These are phyloP conservation scores for Shinisaurus crocodilurus DNA, from an alignment of 2,113 vertebrate genomes.

Conservation along the genomic window DNA sequence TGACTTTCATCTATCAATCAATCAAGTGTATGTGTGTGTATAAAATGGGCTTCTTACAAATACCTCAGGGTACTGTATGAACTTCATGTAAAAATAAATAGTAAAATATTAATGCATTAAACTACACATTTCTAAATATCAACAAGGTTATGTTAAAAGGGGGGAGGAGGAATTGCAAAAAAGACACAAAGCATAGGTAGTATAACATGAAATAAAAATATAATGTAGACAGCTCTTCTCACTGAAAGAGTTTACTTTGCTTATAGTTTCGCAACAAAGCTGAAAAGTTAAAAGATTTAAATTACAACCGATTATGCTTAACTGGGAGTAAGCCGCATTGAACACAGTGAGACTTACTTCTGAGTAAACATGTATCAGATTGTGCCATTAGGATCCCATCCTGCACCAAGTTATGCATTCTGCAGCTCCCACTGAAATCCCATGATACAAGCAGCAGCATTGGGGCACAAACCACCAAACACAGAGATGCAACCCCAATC, in stretches of 20 bases:
- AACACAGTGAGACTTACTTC: too few species aligned
- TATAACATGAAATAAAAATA: neutral
- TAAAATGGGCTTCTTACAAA: constrained; percentile 44
- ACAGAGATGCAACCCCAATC: too few species aligned
- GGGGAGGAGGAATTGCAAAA: constrained; percentile 26
- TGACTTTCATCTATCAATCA: constrained; percentile 38
- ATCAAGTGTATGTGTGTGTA: constrained; percentile 24
- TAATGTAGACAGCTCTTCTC: neutral
- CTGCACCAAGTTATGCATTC: too few species aligned
- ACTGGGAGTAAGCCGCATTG: too few species aligned
- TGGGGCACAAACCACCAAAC: too few species aligned
- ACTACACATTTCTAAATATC: neutral
- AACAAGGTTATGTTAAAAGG: constrained; percentile 14
- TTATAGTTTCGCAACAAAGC: neutral
- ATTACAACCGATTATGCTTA: too few species aligned
- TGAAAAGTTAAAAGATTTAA: too few species aligned
- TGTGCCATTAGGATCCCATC: too few species aligned
- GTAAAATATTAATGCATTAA: constrained; percentile 43
- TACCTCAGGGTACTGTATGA: constrained; percentile 29
- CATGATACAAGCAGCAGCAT: too few species aligned
- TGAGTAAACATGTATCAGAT: too few species aligned
- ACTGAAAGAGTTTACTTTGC: neutral
- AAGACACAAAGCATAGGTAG: neutral
- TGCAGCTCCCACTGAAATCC: too few species aligned
- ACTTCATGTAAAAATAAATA: constrained; percentile 42